Evolutionary conservation across 2,113 vertebrate species (phyloP).

Genomic region (Willisornis vidua): DNA sequence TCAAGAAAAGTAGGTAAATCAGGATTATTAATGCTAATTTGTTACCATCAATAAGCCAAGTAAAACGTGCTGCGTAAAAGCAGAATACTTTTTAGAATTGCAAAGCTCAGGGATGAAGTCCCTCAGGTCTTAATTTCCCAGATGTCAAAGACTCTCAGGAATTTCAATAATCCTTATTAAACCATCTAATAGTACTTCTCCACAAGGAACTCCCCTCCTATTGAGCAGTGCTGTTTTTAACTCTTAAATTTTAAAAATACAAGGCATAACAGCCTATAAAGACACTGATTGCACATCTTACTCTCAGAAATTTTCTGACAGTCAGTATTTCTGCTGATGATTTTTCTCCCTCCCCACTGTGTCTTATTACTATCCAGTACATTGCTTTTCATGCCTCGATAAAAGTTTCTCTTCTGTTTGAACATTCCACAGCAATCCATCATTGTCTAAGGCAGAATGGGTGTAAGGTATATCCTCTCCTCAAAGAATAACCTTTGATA

Average conservation of each 20-base stretch:
- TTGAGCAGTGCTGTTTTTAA: neutral
- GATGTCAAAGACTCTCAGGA: neutral
- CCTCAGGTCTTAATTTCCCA: constrained; percentile 7
- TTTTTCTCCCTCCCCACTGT: neutral
- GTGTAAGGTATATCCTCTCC: neutral
- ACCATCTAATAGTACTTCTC: neutral
- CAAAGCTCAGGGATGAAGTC: neutral
- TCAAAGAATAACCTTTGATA: neutral
- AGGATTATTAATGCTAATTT: constrained; percentile 16
- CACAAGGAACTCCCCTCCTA: neutral
- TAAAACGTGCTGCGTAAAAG: neutral
- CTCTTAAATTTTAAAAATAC: neutral
- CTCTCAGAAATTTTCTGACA: neutral
- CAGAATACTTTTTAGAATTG: neutral
- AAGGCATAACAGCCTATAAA: neutral
- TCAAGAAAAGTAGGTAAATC: neutral
- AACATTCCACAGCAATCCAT: neutral
- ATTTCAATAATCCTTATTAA: neutral
- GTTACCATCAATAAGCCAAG: constrained; percentile 6
- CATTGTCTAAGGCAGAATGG: neutral
- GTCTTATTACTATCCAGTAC: neutral
- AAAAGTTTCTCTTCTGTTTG: neutral
- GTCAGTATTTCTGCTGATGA: neutral
- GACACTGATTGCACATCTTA: neutral
- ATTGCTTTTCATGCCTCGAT: neutral